Conservation (phyloP, 30 jellyfish, hydroid and myxozoan genomes). For the Cassiopea xamachana region DNA sequence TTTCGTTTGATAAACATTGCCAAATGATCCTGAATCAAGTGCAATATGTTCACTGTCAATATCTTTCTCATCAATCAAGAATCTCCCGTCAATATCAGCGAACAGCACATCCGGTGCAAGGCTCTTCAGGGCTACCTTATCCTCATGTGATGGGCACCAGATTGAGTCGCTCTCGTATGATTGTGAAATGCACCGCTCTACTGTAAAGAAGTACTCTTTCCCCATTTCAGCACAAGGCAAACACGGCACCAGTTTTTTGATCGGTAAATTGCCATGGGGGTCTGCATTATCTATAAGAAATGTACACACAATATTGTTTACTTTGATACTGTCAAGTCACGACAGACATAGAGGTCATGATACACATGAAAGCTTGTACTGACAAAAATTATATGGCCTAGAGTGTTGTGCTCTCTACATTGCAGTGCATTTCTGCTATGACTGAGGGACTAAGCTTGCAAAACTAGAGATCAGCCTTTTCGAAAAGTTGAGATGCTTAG, state of each 20-base stretch:
- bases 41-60: constrained; percentile 36
- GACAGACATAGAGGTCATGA: too few relatives aligned
- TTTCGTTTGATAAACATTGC: constrained; percentile 80
- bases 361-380: too few relatives aligned
- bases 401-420: too few relatives aligned
- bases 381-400: too few relatives aligned
- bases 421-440: too few relatives aligned
- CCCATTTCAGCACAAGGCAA: constrained; percentile 38
- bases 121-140: constrained; percentile 43
- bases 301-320: too few relatives aligned
- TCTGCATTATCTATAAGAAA: constrained; percentile 23
- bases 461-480: too few relatives aligned
- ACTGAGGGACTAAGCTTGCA: too few relatives aligned
- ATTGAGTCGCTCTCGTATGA: constrained; percentile 82
- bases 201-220: constrained; percentile 47
- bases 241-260: constrained; percentile 78
- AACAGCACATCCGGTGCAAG: constrained; percentile 93
- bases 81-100: constrained; percentile 80
- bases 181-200: constrained; percentile 71
- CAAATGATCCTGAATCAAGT: constrained; percentile 93
- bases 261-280: constrained; percentile 36
- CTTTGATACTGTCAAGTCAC: too few relatives aligned
- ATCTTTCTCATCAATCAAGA: constrained; percentile 60
- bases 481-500: too few relatives aligned
- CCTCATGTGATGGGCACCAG: constrained; percentile 81